A percentile compares a stretch with the other conserved stretches of the same genome.
phyloP scores from a whole-genome alignment of 1,140 invertebrate genomes.

The Probaryconus sp. region DNA sequence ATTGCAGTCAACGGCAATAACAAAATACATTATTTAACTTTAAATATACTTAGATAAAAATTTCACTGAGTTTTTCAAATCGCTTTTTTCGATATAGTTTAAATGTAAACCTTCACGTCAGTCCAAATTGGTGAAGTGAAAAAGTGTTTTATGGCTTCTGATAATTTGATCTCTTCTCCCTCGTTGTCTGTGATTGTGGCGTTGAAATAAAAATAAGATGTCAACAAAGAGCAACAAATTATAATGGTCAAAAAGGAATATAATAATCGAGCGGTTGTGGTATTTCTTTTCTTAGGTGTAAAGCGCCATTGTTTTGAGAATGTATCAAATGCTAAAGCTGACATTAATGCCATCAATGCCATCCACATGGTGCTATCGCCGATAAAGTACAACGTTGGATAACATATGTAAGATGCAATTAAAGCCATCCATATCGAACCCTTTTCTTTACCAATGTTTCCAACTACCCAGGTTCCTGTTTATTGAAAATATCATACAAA shows the following conservation, averaged over 20 bases:
- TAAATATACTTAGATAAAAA: too few relatives aligned
- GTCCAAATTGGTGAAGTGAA: conserved; percentile 90
- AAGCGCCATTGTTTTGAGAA: conserved; percentile 88
- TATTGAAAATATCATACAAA: background rate
- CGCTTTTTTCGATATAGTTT: too few relatives aligned
- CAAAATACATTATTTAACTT: too few relatives aligned
- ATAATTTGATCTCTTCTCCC: conserved; percentile 91
- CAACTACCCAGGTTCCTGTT: conserved; percentile 91
- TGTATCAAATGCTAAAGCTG: conserved; percentile 84
- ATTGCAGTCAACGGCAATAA: too few relatives aligned
- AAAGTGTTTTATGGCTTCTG: conserved; percentile 93
- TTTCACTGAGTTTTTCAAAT: too few relatives aligned
- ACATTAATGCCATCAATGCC: conserved; percentile 81
- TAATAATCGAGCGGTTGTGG: conserved; percentile 74
- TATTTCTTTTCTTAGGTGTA: conserved; percentile 79
- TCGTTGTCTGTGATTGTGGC: conserved; percentile 90
- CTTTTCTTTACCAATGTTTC: conserved; percentile 91
- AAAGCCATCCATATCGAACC: conserved; percentile 85
- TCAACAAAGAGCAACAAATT: conserved; percentile 87
- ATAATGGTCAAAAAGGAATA: conserved; percentile 81
- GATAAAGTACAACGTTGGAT: conserved; percentile 82
- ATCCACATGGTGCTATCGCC: conserved; percentile 85
- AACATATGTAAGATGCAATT: conserved; percentile 83
- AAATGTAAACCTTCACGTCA: conserved; percentile 77
- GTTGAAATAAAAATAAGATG: conserved; percentile 92